phyloP scores from a whole-genome alignment of 2,888 invertebrate genomes.

The Ditula angustiorana region DNA sequence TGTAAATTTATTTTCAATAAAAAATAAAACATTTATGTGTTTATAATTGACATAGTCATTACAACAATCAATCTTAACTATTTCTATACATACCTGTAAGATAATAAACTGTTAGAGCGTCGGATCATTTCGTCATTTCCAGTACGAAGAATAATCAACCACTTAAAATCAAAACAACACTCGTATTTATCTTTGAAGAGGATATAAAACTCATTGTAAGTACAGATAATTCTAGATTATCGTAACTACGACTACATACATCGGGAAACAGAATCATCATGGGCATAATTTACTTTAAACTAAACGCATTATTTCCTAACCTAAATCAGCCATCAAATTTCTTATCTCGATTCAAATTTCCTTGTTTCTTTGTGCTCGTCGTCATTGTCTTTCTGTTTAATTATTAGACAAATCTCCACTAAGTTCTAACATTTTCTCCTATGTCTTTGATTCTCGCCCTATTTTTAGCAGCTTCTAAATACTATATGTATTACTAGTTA shows the following conservation, averaged over 20 bases:
- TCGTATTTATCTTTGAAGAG: constrained; percentile 24
- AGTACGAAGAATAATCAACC: not conserved
- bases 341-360: no score
- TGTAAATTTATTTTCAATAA: constrained; percentile 51
- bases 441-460: no score
- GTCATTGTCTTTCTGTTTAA: no score
- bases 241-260: constrained; percentile 14
- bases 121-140: not conserved
- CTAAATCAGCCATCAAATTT: no score
- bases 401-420: no score
- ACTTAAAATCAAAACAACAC: constrained; percentile 10
- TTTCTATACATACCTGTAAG: not conserved
- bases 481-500: no score
- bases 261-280: constrained; percentile 1
- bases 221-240: constrained; percentile 14
- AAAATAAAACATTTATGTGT: constrained; percentile 41
- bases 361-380: no score
- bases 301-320: no score
- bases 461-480: no score
- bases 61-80: not conserved
- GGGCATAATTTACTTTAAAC: no score
- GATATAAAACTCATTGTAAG: constrained; percentile 9
- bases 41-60: no score
- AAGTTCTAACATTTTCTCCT: no score
- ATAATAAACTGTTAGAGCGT: not conserved